Evolutionary conservation across 1,140 invertebrate genomes (phyloP), one percentile per base, ranked within the genome.

Genomic region (Megalonaias nervosa): DNA sequence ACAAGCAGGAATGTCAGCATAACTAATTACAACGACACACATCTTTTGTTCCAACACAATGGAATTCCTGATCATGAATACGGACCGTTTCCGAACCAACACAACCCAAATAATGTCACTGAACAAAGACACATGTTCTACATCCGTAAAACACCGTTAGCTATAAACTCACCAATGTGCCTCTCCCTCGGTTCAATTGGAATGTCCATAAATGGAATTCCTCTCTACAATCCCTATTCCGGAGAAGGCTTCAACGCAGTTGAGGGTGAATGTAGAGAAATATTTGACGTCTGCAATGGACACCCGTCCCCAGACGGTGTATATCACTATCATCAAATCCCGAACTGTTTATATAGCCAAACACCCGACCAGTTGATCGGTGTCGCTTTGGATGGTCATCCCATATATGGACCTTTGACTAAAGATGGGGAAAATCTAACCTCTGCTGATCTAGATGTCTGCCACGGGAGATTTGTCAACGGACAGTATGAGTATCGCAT

Each of bases 351-450:
- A 59, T 77, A 77, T 56, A 77, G 61, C 0, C 69, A 62, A 13
- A 38, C 62, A 31, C 38, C 38, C 38, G 65, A 77, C 64, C 71
- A 67, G 60, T 67, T 77, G n/a, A 69, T 77, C 15, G 75, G 75
- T 26, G 75, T 77, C 55, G 75, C 75, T 16, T 38, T 71, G 0
- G 75, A 77, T 58, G 75, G 75, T 38, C 72, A 77, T 61, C 75
- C 68, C n/a, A 77, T 77, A 16, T 77, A 77, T 38, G 75, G 75
- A n/a, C 75, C 69, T 15, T 67, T 77, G 69, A 64, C 71, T 48
- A 19, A 26, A 48, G 60, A n/a, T 16, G 64, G 69, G 12, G 59
- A 72, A 59, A 72, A 21, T 26, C 72, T 38, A 68, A 77, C 69
- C 1, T 67, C 75, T 21, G 61, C 64, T 13, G 69, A 77, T 14